Evolutionary conservation across 2,797 vertebrate species (phyloP).

Genomic region (Synanceia verrucosa): DNA sequence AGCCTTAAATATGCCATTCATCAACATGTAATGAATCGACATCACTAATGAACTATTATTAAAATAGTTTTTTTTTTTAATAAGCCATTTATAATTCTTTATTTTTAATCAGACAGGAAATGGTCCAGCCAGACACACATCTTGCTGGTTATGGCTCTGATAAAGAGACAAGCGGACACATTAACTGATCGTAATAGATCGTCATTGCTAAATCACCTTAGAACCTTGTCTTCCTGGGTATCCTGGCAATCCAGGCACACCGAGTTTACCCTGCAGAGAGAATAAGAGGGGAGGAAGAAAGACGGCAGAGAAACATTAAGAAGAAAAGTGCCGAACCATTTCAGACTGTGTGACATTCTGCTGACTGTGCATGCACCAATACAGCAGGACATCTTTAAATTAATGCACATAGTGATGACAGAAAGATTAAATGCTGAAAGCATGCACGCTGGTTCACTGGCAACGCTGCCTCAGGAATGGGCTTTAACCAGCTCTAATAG

Average conservation of each 20-base stretch:
- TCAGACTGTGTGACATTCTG: constrained; percentile 19
- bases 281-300: constrained; percentile 13
- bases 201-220: constrained; percentile 85
- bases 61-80: constrained; percentile 76
- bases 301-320: constrained; percentile 10
- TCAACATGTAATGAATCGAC: constrained; percentile 78
- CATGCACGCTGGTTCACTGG: background rate
- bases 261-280: constrained; percentile 88
- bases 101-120: constrained; percentile 76
- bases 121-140: constrained; percentile 49
- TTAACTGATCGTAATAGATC: constrained; percentile 43
- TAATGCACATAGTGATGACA: constrained; percentile 15
- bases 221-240: constrained; percentile 91
- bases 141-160: constrained; percentile 41
- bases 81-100: constrained; percentile 76
- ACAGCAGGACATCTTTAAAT: constrained; percentile 25
- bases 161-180: constrained; percentile 36
- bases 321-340: background rate
- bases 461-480: constrained; percentile 3
- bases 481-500: constrained; percentile 26
- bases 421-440: constrained; percentile 44
- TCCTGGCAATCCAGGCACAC: constrained; percentile 92
- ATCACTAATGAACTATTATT: constrained; percentile 82
- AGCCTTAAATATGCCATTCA: constrained; percentile 81
- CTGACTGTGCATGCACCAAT: constrained; percentile 30